Evolutionary conservation across 1,140 invertebrate genomes (phyloP).

Genomic region (Tetramorium alpestre): DNA sequence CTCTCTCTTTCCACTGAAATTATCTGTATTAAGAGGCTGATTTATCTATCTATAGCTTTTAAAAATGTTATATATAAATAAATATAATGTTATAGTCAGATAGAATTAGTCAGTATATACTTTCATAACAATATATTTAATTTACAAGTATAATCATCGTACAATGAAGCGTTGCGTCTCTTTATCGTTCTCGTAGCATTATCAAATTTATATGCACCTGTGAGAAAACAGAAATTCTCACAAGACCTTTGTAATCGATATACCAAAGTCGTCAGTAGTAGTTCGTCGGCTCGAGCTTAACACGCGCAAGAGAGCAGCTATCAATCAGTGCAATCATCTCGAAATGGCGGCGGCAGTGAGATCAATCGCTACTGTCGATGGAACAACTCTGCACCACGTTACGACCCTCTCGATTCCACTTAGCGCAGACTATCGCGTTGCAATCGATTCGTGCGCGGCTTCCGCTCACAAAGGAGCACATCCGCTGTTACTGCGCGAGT

Average conservation of each 20-base stretch:
- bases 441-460: slow-evolving; percentile 59
- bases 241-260: neutral
- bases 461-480: slow-evolving; percentile 4
- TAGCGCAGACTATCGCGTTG: slow-evolving; percentile 57
- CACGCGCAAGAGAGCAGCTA: slow-evolving; percentile 38
- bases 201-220: neutral
- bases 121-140: neutral
- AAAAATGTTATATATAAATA: neutral
- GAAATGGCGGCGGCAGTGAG: slow-evolving; percentile 61
- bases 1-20: neutral
- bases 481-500: slow-evolving; percentile 5
- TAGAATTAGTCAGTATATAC: neutral
- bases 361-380: slow-evolving; percentile 57
- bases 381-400: slow-evolving; percentile 55
- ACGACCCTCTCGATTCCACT: slow-evolving; percentile 67
- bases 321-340: slow-evolving; percentile 68
- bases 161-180: neutral
- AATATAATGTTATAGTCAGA: neutral
- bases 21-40: neutral
- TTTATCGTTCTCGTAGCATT: neutral
- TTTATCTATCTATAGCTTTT: neutral
- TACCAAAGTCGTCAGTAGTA: neutral
- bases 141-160: neutral
- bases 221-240: neutral
- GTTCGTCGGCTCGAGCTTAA: slow-evolving; percentile 42